Evolutionary conservation across 2,797 vertebrate genomes (phyloP).

Genomic region (Sandelia bainsii): DNA sequence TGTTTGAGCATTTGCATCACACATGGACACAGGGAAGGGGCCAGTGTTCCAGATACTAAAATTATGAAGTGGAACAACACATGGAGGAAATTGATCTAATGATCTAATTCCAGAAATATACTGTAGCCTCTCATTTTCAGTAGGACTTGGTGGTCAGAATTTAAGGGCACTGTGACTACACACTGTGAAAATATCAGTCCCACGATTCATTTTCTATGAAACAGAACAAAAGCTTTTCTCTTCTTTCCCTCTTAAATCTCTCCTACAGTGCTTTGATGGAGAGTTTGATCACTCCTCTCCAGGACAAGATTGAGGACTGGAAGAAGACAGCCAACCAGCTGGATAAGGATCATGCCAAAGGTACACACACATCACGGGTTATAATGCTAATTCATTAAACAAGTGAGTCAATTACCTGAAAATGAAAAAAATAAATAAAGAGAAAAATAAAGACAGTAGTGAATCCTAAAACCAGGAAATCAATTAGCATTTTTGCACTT

Average conservation of each 20-base stretch:
- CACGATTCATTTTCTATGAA: background rate
- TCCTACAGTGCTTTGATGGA: conserved; percentile 92
- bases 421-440: too few species aligned
- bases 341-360: conserved; percentile 98
- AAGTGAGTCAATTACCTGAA: background rate
- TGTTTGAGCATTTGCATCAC: background rate
- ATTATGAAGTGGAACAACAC: conserved; percentile 28
- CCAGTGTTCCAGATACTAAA: conserved; percentile 32
- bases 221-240: background rate
- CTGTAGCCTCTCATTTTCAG: background rate
- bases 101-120: conserved; percentile 32
- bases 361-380: conserved; percentile 69
- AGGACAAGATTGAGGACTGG: conserved; percentile 98
- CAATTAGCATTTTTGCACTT: too few species aligned
- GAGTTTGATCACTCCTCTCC: conserved; percentile 95
- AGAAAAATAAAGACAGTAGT: too few species aligned
- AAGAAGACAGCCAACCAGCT: conserved; percentile 97
- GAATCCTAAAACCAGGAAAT: too few species aligned
- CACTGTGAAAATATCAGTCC: background rate
- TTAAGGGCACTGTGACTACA: background rate
- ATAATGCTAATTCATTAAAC: too few species aligned
- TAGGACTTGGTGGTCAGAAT: conserved; percentile 4
- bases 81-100: conserved; percentile 30
- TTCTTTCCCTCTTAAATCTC: conserved; percentile 11
- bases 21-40: background rate